Evolutionary conservation across 2,797 vertebrate species (phyloP).

Genomic region (Takifugu ocellatus): DNA sequence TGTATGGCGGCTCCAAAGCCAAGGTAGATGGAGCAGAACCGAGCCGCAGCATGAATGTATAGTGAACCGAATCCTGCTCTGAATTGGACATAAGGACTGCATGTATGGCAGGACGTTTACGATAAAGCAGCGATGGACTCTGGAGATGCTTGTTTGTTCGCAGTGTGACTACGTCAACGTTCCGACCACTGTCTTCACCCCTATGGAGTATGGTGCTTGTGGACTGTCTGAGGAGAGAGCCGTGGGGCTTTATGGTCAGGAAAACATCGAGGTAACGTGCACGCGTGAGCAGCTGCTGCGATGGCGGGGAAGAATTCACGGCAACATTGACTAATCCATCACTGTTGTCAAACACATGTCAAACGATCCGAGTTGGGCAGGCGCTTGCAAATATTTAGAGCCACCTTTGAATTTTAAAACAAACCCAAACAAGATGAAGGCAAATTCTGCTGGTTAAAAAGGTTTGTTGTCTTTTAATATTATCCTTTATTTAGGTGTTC

Average conservation of each 20-base stretch:
- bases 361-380: too few species aligned
- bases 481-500: constrained; percentile 75
- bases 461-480: background rate
- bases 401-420: too few species aligned
- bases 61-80: too few species aligned
- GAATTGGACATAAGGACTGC: too few species aligned
- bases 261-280: constrained; percentile 83
- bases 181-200: constrained; percentile 96
- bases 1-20: constrained; percentile 74
- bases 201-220: constrained; percentile 92
- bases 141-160: constrained; percentile 11
- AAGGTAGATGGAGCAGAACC: constrained; percentile 74
- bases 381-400: too few species aligned
- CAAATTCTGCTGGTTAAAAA: background rate
- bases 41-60: too few species aligned
- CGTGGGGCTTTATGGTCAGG: constrained; percentile 75
- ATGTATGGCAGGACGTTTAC: too few species aligned
- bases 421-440: too few species aligned
- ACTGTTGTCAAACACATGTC: too few species aligned
- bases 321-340: background rate
- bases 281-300: background rate
- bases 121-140: background rate
- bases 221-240: constrained; percentile 89
- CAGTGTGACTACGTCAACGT: constrained; percentile 95
- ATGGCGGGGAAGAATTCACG: background rate